Base-by-base conservation (phyloP, 2,797 vertebrate genomes). In the Euphonia xanthogaster region DNA sequence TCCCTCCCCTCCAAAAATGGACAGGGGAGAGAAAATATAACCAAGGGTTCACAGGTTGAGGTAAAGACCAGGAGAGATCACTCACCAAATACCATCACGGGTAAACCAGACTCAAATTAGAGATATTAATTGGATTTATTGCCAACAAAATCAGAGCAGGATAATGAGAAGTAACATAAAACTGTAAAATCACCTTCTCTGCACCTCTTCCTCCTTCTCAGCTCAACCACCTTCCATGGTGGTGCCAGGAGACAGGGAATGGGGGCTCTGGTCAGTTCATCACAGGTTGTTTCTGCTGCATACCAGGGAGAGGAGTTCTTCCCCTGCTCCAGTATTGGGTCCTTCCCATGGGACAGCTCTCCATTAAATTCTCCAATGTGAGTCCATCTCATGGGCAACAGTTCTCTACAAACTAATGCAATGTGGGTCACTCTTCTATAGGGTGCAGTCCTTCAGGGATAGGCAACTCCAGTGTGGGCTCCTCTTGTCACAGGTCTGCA, bases 61-160 rank as follows among this genome's bases (percentile, higher is more conserved):
- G 25, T 21, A 30, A 53, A 17, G 11, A 68, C 5, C 0, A 0
- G 21, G 24, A 54, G 30, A 53, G 11, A 30, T 54, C 9, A 12
- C 10, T 45, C 39, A 39, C 16, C 39, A 60, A 30, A 68, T 33
- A 39, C 7, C 0, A 0, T 45, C 16, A 47, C 0, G 0, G 33
- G 21, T 11, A 47, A 68, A 54, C 18, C 30, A 60, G 23, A 53
- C 16, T 68, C 33, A 28, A 39, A 76, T 61, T 47, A 39, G 33
- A 61, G 24, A 21, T 68, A 68, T 14, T 53, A 30, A n/a, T 14
- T 86, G 30, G 45, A 53, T 61, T 76, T 61, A 37, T 58, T 44
- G 7, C 10, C 4, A 37, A 37, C 8, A 44, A 50, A 51, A 66
- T 28, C 27, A 76, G 30, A 68, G 24, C 25, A 76, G n/a, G 14